These are phyloP conservation scores for Scaptomyza caliginosa DNA, from an alignment of 2,888 invertebrate species.

Conservation along the genomic window DNA sequence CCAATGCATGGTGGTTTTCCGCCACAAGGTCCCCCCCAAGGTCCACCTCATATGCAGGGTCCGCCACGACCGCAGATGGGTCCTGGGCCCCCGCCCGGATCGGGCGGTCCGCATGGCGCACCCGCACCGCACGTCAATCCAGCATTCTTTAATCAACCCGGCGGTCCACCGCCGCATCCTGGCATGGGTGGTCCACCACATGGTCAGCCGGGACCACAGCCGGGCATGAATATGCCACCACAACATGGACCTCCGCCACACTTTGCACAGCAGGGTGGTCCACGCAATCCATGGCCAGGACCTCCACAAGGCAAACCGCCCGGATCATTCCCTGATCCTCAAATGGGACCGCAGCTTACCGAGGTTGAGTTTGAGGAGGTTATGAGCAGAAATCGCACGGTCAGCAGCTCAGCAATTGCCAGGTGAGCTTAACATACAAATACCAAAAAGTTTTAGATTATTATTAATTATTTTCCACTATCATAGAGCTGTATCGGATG, in stretches of 20 bases:
- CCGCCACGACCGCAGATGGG: constrained; percentile 86
- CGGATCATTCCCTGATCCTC: constrained; percentile 82
- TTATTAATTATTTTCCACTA: neutral
- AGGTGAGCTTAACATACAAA: constrained; percentile 62
- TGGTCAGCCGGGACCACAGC: constrained; percentile 85
- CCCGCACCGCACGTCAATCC: constrained; percentile 98
- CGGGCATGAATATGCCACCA: constrained; percentile 83
- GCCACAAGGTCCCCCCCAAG: constrained; percentile 87
- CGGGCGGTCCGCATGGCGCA: constrained; percentile 85
- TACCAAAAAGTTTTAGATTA: neutral
- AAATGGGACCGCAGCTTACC: constrained; percentile 87
- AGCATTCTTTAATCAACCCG: constrained; percentile 94
- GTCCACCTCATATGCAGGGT: constrained; percentile 89
- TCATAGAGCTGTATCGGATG: constrained; percentile 96
- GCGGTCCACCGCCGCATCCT: constrained; percentile 83
- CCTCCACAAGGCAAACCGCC: constrained; percentile 83
- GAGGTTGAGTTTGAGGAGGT: constrained; percentile 99
- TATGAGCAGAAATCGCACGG: constrained; percentile 98
- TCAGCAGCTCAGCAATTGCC: constrained; percentile 98
- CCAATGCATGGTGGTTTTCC: constrained; percentile 89
- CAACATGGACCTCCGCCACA: constrained; percentile 89
- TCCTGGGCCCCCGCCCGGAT: constrained; percentile 84
- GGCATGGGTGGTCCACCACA: constrained; percentile 86
- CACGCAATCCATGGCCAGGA: constrained; percentile 89
- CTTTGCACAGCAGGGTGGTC: constrained; percentile 88